These are phyloP conservation scores for Lonchura striata DNA, from an alignment of 2,113 vertebrate species.

Conservation along the genomic window DNA sequence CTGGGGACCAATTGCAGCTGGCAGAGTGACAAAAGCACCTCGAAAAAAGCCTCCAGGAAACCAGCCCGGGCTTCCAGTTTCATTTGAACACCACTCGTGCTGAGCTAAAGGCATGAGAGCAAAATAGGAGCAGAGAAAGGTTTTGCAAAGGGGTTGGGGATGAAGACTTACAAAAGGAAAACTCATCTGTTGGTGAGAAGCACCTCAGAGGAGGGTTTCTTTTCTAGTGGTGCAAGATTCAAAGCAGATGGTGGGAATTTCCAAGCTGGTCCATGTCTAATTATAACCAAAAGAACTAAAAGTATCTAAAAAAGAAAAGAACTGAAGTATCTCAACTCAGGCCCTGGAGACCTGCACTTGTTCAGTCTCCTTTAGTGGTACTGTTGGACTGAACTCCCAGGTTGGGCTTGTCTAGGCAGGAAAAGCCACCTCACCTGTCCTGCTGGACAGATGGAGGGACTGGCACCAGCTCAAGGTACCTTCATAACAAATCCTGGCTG, in stretches of 20 bases:
- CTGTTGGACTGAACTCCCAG: not conserved
- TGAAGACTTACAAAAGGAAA: not conserved
- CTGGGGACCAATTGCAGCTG: not conserved
- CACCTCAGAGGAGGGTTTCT: not conserved
- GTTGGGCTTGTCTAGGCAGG: not conserved
- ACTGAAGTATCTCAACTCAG: not conserved
- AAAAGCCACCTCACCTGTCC: not conserved
- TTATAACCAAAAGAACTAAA: not conserved
- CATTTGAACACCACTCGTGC: not conserved
- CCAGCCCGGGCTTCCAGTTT: not conserved
- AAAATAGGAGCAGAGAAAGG: not conserved
- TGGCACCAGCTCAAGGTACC: not conserved
- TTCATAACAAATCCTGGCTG: not conserved
- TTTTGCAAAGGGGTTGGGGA: not conserved
- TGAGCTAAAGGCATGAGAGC: not conserved
- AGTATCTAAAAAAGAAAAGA: not conserved
- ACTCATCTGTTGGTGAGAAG: not conserved
- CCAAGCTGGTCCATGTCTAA: not conserved
- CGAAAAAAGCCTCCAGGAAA: constrained; percentile 10
- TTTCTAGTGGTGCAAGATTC: not conserved
- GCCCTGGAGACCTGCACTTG: not conserved
- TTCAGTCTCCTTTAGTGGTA: not conserved
- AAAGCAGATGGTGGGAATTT: constrained; percentile 11
- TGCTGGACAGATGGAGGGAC: not conserved
- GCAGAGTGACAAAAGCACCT: not conserved